These are phyloP conservation scores for Lagopus muta DNA, from an alignment of 2,113 vertebrate species.

Conservation along the genomic window DNA sequence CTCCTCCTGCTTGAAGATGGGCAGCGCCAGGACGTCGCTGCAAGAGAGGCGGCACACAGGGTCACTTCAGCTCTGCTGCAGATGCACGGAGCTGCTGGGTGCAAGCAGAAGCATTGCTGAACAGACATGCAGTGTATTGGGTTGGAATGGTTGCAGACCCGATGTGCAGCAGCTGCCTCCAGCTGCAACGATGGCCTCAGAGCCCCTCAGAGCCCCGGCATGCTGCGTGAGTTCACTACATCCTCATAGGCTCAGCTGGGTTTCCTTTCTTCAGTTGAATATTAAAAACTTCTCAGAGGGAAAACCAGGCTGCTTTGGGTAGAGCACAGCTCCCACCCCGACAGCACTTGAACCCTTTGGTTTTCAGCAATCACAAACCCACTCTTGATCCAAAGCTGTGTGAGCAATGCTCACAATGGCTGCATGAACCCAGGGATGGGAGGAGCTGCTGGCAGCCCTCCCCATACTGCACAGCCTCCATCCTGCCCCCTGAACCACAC, in stretches of 20 bases:
- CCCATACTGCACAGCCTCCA: background rate
- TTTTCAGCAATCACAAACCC: background rate
- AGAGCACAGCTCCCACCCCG: background rate
- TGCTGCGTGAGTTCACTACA: background rate
- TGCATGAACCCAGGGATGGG: background rate
- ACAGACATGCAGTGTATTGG: fast-evolving
- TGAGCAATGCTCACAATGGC: fast-evolving
- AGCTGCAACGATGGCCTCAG: fast-evolving
- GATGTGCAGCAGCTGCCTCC: background rate
- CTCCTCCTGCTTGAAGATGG: constrained; percentile 99
- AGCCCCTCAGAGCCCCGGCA: background rate
- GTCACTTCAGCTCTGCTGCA: background rate
- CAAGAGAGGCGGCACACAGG: background rate
- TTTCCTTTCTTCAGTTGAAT: background rate
- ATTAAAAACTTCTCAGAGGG: background rate
- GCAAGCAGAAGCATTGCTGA: fast-evolving
- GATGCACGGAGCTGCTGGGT: fast-evolving
- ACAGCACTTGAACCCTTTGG: background rate
- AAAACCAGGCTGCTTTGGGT: background rate
- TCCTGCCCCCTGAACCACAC: background rate
- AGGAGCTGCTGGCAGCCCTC: background rate
- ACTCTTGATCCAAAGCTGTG: background rate
- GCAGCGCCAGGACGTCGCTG: constrained; percentile 95
- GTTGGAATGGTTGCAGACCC: fast-evolving
- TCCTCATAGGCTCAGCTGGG: background rate